Base-by-base conservation (phyloP, 2,113 vertebrate genomes). In the Lethenteron reissneri region DNA sequence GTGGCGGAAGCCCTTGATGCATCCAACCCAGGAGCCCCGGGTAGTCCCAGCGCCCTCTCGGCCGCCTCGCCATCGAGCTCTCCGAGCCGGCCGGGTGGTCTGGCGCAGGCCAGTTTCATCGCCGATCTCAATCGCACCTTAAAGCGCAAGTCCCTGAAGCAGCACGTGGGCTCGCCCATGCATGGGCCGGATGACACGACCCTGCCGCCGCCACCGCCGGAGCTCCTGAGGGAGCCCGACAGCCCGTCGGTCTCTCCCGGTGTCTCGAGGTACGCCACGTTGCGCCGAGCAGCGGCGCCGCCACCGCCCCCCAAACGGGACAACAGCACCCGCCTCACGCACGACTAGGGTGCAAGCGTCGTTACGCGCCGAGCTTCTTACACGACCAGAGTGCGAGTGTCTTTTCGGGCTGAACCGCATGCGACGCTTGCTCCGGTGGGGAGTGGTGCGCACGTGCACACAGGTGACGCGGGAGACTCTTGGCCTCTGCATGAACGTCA, bases 221-320 rank as follows among this genome's bases (percentile, higher is more conserved):
- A 95, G 78, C 83, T 95, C 77, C 85, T 96, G 25, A 80, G 81
- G 15, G 88, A 90, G 21, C 82, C 82, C 19, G 85, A 89, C 75
- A 85, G 82, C 73, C 81, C 77, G 4, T 80, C 82, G 9, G 74
- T 78, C 72, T 89, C 83, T 74, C 85, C 88, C 25, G 81, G 83
- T 70, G 89, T 99, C 82, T 89, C 91, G 9, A 92, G 90, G 85
- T 99, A 96, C 84, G 92, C 92, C 83, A 97, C 92, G 0, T 74
- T 97, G 78, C 82, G 91, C 76, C 83, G 88, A 71, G 41, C 41
- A 41, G 94, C 92, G 14, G 90, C 94, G 1, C 92, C 92, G 1
- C 91, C 94, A 0, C 82, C 92, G 0, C 94, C 94, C 11, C 94
- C 94, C 8, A 99, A 99, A 74, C 84, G 92, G 76, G 92, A 94